These are phyloP conservation scores for Ylistrum balloti DNA, from an alignment of 1,140 invertebrate species.

Conservation along the genomic window DNA sequence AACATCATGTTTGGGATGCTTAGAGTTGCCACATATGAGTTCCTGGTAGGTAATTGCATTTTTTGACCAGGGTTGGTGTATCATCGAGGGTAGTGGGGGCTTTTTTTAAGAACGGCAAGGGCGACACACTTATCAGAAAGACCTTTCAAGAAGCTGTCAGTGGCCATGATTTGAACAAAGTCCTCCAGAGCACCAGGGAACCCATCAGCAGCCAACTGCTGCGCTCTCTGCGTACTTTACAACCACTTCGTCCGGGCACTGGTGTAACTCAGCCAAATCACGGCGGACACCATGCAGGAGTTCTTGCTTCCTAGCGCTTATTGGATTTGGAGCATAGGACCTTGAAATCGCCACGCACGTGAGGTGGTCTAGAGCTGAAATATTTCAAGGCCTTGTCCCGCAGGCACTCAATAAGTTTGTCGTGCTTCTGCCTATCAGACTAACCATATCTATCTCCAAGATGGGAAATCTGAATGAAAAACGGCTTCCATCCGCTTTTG, in stretches of 20 bases:
- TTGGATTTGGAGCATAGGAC: too few species aligned
- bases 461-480: slow-evolving; percentile 30
- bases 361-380: too few species aligned
- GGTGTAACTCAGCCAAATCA: neutral
- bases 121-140: slow-evolving; percentile 40
- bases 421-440: neutral
- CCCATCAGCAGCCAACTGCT: slow-evolving; percentile 51
- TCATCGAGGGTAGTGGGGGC: slow-evolving; percentile 31
- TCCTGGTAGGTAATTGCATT: neutral
- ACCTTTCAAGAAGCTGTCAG: slow-evolving; percentile 53
- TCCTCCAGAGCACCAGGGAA: slow-evolving; percentile 41
- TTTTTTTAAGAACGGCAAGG: slow-evolving; percentile 51
- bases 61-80: neutral
- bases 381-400: slow-evolving; percentile 53
- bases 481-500: slow-evolving; percentile 39
- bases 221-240: slow-evolving; percentile 53
- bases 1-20: neutral
- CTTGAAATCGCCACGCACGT: too few species aligned
- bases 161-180: slow-evolving; percentile 45
- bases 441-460: slow-evolving; percentile 24
- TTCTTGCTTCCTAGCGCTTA: too few species aligned
- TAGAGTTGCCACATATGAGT: slow-evolving; percentile 42
- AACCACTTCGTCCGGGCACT: slow-evolving; percentile 44
- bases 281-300: too few species aligned
- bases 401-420: slow-evolving; percentile 43